Conservation (phyloP, 2,888 invertebrate species). For the Habroteleia sp. region DNA sequence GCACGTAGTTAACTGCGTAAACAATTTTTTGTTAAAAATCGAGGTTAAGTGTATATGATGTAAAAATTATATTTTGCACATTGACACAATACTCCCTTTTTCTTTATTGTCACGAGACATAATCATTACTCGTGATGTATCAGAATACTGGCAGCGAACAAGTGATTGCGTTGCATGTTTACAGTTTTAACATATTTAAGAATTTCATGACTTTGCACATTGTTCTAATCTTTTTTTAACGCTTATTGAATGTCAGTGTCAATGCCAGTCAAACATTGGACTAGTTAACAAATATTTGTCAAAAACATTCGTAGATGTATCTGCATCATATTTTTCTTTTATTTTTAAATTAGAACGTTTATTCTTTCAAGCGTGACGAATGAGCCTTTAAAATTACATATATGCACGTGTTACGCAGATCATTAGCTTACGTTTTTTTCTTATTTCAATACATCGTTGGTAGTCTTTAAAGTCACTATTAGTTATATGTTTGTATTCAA, state of each 20-base stretch:
- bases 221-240: conserved; percentile 9
- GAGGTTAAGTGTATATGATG: too few species aligned
- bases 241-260: conserved; percentile 20
- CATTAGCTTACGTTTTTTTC: too few species aligned
- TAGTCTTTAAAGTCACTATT: too few species aligned
- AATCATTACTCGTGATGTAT: too few species aligned
- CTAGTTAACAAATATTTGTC: conserved; percentile 6
- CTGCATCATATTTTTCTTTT: conserved; percentile 21
- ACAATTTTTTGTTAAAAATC: too few species aligned
- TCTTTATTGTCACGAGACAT: too few species aligned
- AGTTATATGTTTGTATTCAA: too few species aligned
- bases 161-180: conserved; percentile 6
- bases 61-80: too few species aligned
- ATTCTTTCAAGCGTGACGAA: conserved; percentile 24
- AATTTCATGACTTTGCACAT: conserved; percentile 12
- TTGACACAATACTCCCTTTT: neutral
- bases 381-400: conserved; percentile 2
- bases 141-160: neutral
- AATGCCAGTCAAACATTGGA: conserved; percentile 14
- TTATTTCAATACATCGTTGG: too few species aligned
- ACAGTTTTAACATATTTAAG: conserved; percentile 8
- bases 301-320: conserved; percentile 1
- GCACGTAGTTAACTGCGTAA: too few species aligned
- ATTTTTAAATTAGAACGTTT: conserved; percentile 19
- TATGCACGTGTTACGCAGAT: too few species aligned